Base-by-base conservation (phyloP, 2,113 vertebrate species). In the Ovis canadensis region DNA sequence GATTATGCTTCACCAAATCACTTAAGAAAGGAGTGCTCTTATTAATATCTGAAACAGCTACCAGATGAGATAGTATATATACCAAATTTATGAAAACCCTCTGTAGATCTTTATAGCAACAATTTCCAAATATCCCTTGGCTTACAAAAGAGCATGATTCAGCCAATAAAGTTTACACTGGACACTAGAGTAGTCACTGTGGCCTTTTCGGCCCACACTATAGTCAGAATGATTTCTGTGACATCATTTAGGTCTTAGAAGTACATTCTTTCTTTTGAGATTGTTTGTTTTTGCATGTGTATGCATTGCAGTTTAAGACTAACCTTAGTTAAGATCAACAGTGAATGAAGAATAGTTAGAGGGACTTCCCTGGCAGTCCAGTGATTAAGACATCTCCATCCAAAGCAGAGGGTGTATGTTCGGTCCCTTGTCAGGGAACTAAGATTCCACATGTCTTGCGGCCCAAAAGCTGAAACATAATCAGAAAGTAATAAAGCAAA, bases 1-100 rank as follows among this genome's bases (percentile, higher is more conserved):
- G 88, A 52, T 57, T 94, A 84, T 94, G 59, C 77, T 92, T 97
- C 54, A 93, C n/a, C 45, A 4, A 96, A 88, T 45, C 57, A 81
- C 59, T 91, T 97, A 82, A 96, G 86, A 94, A 91, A 90, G 88
- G 14, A 1, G 1, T 82, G 3, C 78, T 16, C 55, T 94, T 89
- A 80, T 90, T 92, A 84, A 67, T 89, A 81, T 85, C 43, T 52
- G 59, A 12, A 87, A 82, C 9, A 71, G 74, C 90, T 95, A 88
- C 71, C 92, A 96, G 92, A 90, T 97, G 48, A 96, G 48, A 82
- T 25, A 33, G 6, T 74, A 52, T 64, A 54, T 27, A 36, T 43
- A 29, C 5, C 33, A 29, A 31, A 62, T 78, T 77, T 78, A 83
- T 40, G 36, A 85, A 91, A 96, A 36, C 21, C 31, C 52, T 86